These are phyloP conservation scores for Sterrhoptilus dennistouni DNA, from an alignment of 2,113 vertebrate species.

Conservation along the genomic window DNA sequence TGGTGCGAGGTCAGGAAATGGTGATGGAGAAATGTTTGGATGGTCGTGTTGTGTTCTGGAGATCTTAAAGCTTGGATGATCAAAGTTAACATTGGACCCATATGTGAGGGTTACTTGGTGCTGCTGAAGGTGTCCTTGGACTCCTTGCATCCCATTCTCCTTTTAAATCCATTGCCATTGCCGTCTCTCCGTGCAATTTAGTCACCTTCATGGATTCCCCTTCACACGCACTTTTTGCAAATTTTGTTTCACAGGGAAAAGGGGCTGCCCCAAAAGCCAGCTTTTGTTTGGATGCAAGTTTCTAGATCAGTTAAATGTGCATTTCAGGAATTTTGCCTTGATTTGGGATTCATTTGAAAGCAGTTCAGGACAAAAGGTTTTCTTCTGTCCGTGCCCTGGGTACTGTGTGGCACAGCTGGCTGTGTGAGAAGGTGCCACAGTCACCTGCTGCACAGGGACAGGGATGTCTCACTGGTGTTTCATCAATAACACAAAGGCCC, in stretches of 20 bases:
- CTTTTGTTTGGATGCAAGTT: background rate
- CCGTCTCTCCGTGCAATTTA: background rate
- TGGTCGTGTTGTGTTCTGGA: background rate
- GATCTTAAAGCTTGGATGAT: background rate
- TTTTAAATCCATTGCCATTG: background rate
- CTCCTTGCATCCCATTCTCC: background rate
- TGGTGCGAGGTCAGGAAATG: background rate
- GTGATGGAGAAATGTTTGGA: background rate
- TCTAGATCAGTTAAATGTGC: background rate
- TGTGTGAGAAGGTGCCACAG: background rate
- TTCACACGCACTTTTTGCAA: accelerated
- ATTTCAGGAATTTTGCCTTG: background rate
- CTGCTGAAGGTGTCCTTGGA: background rate
- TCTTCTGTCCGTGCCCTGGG: background rate
- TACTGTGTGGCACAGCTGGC: background rate
- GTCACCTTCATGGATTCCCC: background rate
- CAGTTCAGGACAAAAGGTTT: background rate
- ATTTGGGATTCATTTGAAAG: background rate
- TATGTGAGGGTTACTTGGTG: background rate
- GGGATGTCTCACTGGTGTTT: background rate
- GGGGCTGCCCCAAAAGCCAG: background rate
- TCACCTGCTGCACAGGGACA: background rate
- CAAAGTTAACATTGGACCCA: background rate
- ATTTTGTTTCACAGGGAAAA: background rate
- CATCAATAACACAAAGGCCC: background rate